phyloP scores from a whole-genome alignment of 2,113 vertebrate species.

The Hemiprocne comata region DNA sequence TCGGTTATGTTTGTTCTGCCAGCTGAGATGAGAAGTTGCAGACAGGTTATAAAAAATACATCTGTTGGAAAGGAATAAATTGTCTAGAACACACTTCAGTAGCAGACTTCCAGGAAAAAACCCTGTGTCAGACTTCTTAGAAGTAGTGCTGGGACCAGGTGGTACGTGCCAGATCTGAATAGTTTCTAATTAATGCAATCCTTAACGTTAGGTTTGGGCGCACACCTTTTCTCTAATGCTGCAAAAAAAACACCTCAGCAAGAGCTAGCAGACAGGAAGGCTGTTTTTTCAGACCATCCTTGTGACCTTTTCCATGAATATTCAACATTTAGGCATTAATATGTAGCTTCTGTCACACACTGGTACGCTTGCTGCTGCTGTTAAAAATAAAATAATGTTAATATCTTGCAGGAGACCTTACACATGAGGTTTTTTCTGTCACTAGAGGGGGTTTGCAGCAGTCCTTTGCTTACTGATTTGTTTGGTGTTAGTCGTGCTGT shows the following conservation, averaged over 20 bases:
- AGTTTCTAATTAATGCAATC: neutral
- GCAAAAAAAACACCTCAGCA: neutral
- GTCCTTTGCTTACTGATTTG: neutral
- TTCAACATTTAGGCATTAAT: neutral
- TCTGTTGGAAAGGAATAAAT: constrained; percentile 1
- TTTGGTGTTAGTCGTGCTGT: neutral
- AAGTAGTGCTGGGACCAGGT: neutral
- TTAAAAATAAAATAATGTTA: neutral
- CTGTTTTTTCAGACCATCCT: neutral
- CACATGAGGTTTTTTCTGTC: neutral
- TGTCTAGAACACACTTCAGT: neutral
- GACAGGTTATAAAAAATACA: neutral
- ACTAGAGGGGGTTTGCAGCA: neutral
- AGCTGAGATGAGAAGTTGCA: constrained; percentile 13
- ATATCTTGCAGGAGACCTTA: neutral
- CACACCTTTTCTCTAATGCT: neutral
- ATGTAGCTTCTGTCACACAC: accelerated
- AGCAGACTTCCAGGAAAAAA: constrained; percentile 51
- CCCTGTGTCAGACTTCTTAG: constrained; percentile 32
- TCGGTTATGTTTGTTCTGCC: neutral
- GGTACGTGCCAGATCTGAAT: neutral
- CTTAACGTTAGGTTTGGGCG: neutral
- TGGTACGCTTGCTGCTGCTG: neutral
- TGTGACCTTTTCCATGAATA: neutral
- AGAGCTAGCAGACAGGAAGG: neutral